These are phyloP conservation scores for Phoebastria nigripes DNA, from an alignment of 2,797 vertebrate genomes.

Conservation along the genomic window DNA sequence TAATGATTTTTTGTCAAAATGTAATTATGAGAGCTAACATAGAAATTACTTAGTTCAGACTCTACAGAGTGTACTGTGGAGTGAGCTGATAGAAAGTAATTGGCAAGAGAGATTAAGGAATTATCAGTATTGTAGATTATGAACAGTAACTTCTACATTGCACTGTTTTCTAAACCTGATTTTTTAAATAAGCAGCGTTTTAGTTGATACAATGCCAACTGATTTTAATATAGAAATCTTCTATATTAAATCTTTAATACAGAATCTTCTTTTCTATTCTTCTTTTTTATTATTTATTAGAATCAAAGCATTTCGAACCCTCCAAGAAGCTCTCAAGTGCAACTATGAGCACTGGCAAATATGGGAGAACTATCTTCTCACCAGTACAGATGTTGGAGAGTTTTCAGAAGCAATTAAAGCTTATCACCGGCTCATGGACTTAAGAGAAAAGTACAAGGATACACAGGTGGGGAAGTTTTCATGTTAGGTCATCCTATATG, in stretches of 20 bases:
- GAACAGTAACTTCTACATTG: background rate
- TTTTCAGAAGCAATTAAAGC: conserved; percentile 91
- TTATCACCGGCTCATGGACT: conserved; percentile 94
- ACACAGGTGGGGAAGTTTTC: conserved; percentile 79
- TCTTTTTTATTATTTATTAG: conserved; percentile 64
- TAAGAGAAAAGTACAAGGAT: conserved; percentile 91
- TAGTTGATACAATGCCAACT: background rate
- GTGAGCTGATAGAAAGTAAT: background rate
- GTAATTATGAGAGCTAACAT: background rate
- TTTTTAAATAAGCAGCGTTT: background rate
- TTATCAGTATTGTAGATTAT: background rate
- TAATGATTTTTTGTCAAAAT: background rate
- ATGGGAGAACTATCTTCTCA: conserved; percentile 95
- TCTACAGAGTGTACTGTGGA: background rate
- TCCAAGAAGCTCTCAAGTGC: conserved; percentile 94
- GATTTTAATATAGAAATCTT: background rate
- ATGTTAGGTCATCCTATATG: background rate
- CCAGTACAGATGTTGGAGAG: conserved; percentile 89
- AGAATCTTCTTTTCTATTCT: background rate
- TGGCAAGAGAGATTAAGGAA: background rate
- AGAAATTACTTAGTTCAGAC: background rate
- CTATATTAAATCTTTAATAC: background rate
- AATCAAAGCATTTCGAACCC: conserved; percentile 88
- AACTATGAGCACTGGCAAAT: conserved; percentile 98
- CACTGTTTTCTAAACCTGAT: background rate